Conservation (phyloP, 2,888 invertebrate species). For the Junonia oenone region DNA sequence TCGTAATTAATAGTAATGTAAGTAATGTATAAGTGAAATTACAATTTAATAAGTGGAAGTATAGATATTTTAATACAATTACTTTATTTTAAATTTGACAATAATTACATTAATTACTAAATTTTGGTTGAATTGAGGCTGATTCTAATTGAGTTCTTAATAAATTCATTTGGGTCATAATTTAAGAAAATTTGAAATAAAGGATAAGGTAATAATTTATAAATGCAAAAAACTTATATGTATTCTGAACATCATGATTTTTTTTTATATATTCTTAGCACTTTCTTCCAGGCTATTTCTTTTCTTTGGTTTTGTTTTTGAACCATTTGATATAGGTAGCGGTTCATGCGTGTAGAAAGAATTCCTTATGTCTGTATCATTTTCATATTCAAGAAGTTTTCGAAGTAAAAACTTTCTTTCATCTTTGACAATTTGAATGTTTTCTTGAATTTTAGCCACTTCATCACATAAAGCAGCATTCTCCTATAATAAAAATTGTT, state of each 20-base stretch:
- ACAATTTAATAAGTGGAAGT: no score
- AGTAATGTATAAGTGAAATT: no score
- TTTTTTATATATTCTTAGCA: slow-evolving; percentile 37
- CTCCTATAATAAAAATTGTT: slow-evolving; percentile 80
- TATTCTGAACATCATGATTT: neutral
- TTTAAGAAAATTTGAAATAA: no score
- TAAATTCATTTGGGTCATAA: no score
- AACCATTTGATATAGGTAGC: slow-evolving; percentile 42
- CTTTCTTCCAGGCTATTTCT: slow-evolving; percentile 50
- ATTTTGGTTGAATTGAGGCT: no score
- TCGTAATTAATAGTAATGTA: no score
- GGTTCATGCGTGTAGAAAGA: slow-evolving; percentile 43
- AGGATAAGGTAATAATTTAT: no score
- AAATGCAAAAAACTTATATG: neutral
- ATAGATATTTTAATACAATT: no score
- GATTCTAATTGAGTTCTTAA: no score
- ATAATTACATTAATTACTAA: no score
- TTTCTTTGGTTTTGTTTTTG: slow-evolving; percentile 54
- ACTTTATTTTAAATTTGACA: no score
- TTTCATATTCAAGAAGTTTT: slow-evolving; percentile 85
- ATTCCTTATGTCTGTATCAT: slow-evolving; percentile 53
- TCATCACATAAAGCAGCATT: slow-evolving; percentile 93
- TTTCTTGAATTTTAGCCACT: slow-evolving; percentile 90
- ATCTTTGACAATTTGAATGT: slow-evolving; percentile 88
- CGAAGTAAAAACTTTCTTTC: slow-evolving; percentile 89